Evolutionary conservation across 2,888 invertebrate species (phyloP), one percentile per base, ranked within the genome.

Genomic region (Acanthopleura granulata): DNA sequence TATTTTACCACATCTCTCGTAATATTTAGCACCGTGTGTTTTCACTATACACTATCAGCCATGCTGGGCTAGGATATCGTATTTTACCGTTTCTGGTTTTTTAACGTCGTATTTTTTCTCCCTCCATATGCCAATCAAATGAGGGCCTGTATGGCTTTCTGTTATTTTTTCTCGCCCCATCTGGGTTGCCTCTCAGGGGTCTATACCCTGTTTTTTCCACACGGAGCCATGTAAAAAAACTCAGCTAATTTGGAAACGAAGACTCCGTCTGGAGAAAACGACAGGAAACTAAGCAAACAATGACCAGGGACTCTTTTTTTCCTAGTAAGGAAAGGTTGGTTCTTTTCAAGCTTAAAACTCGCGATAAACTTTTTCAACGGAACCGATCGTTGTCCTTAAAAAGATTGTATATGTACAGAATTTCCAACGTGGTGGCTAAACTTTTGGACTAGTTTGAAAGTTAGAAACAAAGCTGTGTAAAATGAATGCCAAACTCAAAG

Each of bases 111-210:
- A n/a, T 57, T n/a, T 57, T 57, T 57, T 57, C n/a, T 22, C 57
- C 12, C 66, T 14, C 66, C 22, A 27, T 66, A 25, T 66, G 66
- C 25, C 66, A 66, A 27, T 66, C 66, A 66, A 16, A 66, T 27
- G 25, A 27, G 16, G 3, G 18, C 18, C 22, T 66, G 25, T 66
- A 22, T 66, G 29, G 27, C 16, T 18, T 66, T 18, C 66, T 27
- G 66, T 66, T 66, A 27, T 66, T 66, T 66, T 27, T 66, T 25
- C 22, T 27, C 22, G 18, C 66, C 22, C 66, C 66, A 66, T 66
- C 29, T 25, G 27, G 27, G 25, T 27, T 22, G 22, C 15, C 22
- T 57, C 57, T 40, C 40, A 40, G 40, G 40, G 40, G 40, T 40
- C 40, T 40, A 40, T 40, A 40, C 40, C 40, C 40, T 40, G 40